phyloP scores from a whole-genome alignment of 2,888 invertebrate genomes.

The Synanthedon formicaeformis region DNA sequence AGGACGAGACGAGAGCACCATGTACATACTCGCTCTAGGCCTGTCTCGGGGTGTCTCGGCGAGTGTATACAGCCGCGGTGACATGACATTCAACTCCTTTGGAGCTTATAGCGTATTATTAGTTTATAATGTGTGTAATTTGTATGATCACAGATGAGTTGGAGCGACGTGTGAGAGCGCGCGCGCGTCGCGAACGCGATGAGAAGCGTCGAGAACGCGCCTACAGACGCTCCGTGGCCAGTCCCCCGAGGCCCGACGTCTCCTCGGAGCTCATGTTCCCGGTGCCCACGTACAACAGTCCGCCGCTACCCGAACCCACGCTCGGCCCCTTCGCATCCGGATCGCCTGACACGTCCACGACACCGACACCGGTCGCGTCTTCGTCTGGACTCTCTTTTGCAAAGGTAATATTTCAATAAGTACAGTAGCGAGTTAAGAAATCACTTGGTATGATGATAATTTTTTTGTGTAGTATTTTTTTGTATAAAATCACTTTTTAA shows the following conservation, averaged over 20 bases:
- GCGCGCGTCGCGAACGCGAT: slow-evolving; percentile 79
- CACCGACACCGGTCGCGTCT: slow-evolving; percentile 21
- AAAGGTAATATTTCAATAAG: slow-evolving; percentile 36
- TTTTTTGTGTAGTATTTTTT: too few species aligned
- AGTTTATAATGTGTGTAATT: too few species aligned
- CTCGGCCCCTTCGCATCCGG: slow-evolving; percentile 8
- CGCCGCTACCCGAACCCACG: slow-evolving; percentile 14
- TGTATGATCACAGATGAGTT: slow-evolving; percentile 82
- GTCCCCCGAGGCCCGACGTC: slow-evolving; percentile 73
- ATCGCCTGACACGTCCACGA: slow-evolving; percentile 9
- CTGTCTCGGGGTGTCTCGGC: too few species aligned
- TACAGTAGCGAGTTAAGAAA: too few species aligned
- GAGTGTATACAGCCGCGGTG: too few species aligned
- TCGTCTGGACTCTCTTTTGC: slow-evolving; percentile 55
- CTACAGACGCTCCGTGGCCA: slow-evolving; percentile 80
- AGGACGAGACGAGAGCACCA: too few species aligned
- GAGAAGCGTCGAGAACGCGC: slow-evolving; percentile 84
- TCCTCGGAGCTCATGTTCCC: slow-evolving; percentile 61
- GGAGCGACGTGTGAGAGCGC: slow-evolving; percentile 74
- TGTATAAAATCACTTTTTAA: too few species aligned
- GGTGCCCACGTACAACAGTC: slow-evolving; percentile 28
- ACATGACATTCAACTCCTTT: too few species aligned
- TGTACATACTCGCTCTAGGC: too few species aligned
- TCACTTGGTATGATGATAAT: too few species aligned
- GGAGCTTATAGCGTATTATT: too few species aligned